Percentiles rank a stretch among this genome's conserved stretches.
phyloP scores from a whole-genome alignment of 2,888 invertebrate species.

The Drosophila nigricruria region DNA sequence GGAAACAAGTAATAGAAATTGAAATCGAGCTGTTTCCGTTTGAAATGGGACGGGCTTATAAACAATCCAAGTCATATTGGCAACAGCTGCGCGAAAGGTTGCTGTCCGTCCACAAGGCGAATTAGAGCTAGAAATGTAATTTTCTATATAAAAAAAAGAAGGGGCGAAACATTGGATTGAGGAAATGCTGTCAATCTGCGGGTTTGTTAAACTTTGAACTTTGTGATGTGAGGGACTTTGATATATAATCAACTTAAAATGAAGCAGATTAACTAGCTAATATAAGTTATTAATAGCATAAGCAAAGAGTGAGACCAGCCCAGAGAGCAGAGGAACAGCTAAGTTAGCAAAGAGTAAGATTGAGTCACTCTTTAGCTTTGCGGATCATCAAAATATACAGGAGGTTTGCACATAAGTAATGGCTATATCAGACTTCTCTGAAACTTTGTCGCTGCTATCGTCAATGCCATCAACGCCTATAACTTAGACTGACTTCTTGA shows the following conservation, averaged over 20 bases:
- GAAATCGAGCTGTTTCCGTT: slow-evolving; percentile 25
- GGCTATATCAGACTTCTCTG: too few species aligned
- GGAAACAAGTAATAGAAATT: slow-evolving; percentile 31
- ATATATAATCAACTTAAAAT: not conserved
- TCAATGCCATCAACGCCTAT: too few species aligned
- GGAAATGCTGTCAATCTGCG: slow-evolving; percentile 1
- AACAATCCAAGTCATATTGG: slow-evolving; percentile 8
- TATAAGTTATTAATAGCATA: not conserved
- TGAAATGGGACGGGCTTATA: not conserved
- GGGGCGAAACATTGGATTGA: not conserved
- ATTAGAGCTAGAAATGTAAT: not conserved
- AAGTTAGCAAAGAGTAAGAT: too few species aligned
- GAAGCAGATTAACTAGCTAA: not conserved
- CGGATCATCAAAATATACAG: too few species aligned
- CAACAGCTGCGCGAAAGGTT: slow-evolving; percentile 5
- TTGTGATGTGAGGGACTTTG: not conserved
- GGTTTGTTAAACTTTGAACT: not conserved
- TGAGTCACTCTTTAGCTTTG: too few species aligned
- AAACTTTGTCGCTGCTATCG: too few species aligned
- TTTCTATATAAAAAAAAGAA: not conserved
- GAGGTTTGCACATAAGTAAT: too few species aligned
- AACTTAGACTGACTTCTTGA: too few species aligned
- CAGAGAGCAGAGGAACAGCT: too few species aligned
- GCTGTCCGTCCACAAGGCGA: not conserved
- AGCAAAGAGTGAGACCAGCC: too few species aligned